Conservation (phyloP, 1,140 invertebrate genomes). For the Euborellia annulipes region DNA sequence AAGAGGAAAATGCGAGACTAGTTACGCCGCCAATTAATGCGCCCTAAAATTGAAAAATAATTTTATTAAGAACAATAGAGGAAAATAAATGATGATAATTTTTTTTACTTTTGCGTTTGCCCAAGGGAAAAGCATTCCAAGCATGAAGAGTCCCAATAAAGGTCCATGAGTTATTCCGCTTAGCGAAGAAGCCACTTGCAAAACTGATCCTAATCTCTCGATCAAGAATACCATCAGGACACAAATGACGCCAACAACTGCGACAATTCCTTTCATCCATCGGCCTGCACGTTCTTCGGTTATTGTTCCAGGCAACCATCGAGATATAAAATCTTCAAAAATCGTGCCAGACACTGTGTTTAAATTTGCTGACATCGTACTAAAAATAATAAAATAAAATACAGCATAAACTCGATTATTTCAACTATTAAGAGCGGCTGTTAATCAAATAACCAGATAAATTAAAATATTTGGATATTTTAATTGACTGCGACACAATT, state of each 20-base stretch:
- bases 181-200: constrained; percentile 30
- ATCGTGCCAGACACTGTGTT: constrained; percentile 49
- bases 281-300: constrained; percentile 27
- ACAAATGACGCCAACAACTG: constrained; percentile 37
- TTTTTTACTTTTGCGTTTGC: constrained; percentile 48
- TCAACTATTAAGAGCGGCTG: too few relatives aligned
- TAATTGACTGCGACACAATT: too few relatives aligned
- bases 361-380: constrained; percentile 45
- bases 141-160: constrained; percentile 66
- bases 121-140: constrained; percentile 74
- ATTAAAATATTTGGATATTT: too few relatives aligned
- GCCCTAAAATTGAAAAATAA: constrained; percentile 8
- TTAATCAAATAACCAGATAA: too few relatives aligned
- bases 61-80: not conserved
- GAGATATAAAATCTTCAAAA: constrained; percentile 44
- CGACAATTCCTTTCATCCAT: constrained; percentile 39
- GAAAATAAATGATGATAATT: not conserved
- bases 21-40: constrained; percentile 7
- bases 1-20: constrained; percentile 2
- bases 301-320: constrained; percentile 23
- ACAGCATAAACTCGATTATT: not conserved
- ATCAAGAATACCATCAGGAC: constrained; percentile 42
- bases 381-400: constrained; percentile 20
- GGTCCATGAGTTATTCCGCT: constrained; percentile 48
- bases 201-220: constrained; percentile 38